Conservation (phyloP, 2,113 vertebrate species). For the Pituophis catenifer region DNA sequence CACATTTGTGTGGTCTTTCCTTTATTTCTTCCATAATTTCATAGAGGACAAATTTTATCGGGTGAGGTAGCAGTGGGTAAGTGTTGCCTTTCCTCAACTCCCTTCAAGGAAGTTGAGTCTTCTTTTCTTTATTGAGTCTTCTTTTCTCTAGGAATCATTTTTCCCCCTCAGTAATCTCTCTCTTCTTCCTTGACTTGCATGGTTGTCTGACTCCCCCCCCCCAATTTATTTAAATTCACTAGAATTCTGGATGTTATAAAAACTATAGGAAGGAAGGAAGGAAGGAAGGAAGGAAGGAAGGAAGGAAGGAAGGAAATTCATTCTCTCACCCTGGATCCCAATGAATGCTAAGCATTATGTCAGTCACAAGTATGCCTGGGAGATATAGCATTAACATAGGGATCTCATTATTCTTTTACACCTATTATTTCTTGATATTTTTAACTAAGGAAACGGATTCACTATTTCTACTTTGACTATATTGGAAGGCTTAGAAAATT, state of each 20-base stretch:
- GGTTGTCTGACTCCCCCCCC: no score
- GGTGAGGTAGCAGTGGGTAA: not conserved
- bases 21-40: not conserved
- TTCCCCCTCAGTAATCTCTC: not conserved
- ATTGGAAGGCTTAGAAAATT: not conserved
- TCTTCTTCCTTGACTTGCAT: not conserved
- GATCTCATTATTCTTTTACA: not conserved
- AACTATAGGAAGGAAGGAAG: not conserved
- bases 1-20: not conserved
- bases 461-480: not conserved
- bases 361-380: not conserved
- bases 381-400: not conserved
- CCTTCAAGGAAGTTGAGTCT: not conserved
- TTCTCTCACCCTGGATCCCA: not conserved
- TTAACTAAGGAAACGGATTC: not conserved
- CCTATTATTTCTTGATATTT: not conserved
- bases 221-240: not conserved
- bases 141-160: not conserved
- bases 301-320: not conserved
- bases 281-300: no score
- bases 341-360: not conserved
- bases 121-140: not conserved
- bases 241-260: not conserved
- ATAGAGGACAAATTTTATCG: not conserved
- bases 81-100: not conserved